Evolutionary conservation across 2,797 vertebrate genomes (phyloP), one percentile per base, ranked within the genome.

Genomic region (Microctenopoma lineatum): DNA sequence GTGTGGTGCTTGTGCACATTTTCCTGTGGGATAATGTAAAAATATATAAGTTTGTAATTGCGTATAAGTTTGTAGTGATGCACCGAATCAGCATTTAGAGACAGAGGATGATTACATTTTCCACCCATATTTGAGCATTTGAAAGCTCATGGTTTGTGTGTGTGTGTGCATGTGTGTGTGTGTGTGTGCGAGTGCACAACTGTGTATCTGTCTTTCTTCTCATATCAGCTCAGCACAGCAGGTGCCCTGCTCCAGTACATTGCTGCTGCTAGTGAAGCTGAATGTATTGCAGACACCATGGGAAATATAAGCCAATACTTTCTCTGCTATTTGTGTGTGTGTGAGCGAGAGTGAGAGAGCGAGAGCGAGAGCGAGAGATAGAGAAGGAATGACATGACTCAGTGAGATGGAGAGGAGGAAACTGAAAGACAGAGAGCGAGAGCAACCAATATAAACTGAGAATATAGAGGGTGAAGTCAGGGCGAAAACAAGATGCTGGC

Each of bases 191-290:
- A 44, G 38, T 7, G 29, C 29, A 4, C 36, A 10, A 48, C 57
- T 73, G 65, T 63, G 70, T 74, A 45, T 73, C 38, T 54, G 66
- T 75, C 57, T 78, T 70, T 83, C 69, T 64, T 60, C 75, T 84
- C 88, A 75, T 90, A 90, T 92, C 91, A 89, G 88, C 91, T 89
- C 81, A 58, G 83, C 84, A 81, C 91, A 91, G 91, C 86, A 90
- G 90, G 88, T 80, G 85, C 78, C 68, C 76, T 83, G 89, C 89
- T 90, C 83, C 84, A 84, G 80, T 77, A 85, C 87, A 84, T 86
- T 78, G 87, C 84, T 80, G 81, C 80, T 36, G 69, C 81, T 70
- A 79, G 79, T 88, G 86, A 79, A 86, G 90, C 87, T 72, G 85
- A 89, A 88, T 87, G 87, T 75, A 86, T 82, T 77, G 86, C 84